A percentile compares a stretch with the other conserved stretches of the same genome.
phyloP scores from a whole-genome alignment of 2,113 vertebrate genomes.

The Heliornis fulica region DNA sequence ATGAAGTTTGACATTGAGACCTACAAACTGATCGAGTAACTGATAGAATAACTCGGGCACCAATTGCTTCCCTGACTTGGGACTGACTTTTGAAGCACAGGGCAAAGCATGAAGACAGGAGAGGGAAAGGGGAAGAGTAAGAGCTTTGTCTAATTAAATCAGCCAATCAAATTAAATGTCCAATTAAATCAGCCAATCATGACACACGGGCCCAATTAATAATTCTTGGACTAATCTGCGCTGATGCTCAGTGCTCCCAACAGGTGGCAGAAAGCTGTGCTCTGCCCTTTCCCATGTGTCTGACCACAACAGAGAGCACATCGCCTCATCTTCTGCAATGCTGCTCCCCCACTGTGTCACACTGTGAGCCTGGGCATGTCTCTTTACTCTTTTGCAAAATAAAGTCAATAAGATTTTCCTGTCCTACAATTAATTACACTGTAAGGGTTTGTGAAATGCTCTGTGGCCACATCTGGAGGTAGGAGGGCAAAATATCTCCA shows the following conservation, averaged over 20 bases:
- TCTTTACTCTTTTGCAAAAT: neutral
- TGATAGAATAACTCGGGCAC: neutral
- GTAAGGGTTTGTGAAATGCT: neutral
- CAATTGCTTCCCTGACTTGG: neutral
- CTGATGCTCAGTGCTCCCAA: neutral
- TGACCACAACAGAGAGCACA: neutral
- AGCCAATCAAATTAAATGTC: too few relatives aligned
- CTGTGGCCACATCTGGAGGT: neutral
- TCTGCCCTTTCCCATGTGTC: neutral
- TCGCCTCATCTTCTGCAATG: neutral
- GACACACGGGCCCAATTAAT: neutral
- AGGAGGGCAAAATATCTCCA: neutral
- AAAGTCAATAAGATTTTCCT: neutral
- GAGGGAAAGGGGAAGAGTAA: neutral
- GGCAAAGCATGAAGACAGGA: neutral
- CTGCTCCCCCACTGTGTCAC: neutral
- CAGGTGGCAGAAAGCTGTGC: neutral
- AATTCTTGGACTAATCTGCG: neutral
- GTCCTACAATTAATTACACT: neutral
- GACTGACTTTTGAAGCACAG: neutral
- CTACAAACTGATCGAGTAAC: neutral
- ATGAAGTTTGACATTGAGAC: neutral
- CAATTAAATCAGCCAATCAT: neutral
- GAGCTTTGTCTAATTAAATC: neutral
- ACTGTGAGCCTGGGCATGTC: neutral